Base-by-base conservation (phyloP, 2,113 vertebrate genomes). In the Nycticryphes semicollaris region DNA sequence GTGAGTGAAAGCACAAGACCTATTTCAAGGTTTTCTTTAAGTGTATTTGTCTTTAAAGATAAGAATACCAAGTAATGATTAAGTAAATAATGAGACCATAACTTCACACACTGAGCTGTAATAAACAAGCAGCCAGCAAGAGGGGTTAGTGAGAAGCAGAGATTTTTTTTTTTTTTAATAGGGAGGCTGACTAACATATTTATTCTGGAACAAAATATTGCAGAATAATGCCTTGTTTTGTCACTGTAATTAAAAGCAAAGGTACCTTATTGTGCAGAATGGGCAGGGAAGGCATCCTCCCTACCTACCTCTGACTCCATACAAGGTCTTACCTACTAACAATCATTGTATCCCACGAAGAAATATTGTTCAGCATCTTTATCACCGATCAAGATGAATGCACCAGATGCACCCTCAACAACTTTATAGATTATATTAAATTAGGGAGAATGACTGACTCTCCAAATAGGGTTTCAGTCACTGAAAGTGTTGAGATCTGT, bases 11-110 rank as follows among this genome's bases (percentile, higher is more conserved):
- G 16, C 45, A 84, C 60, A 90, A 82, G 70, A 84, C 53, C 30
- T 63, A 6, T 86, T 92, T 89, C 91, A 81, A 90, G 57, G 81
- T 69, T 77, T 94, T 72, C 72, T 87, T 89, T 94, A 93, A 92
- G 95, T 47, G 16, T 47, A 59, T 80, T 93, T 75, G 14, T 70
- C 57, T 94, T 87, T 78, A 77, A 91, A 77, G 67, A 53, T 9
- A 54, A 13, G 54, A 76, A 96, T 67, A 87, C 33, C 25, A n/a
- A 64, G 33, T 41, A 51, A 74, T 56, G 69, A 47, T 73, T 43
- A 90, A 66, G 69, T 84, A 91, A 97, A 94, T 89, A 82, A 82
- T 50, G 53, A 90, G 57, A 8, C 18, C 4, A 72, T 57, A 93
- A 66, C 48, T 78, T 80, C 48, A 28, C 21, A 54, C 9, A 30